Evolutionary conservation across 2,113 vertebrate species (phyloP).

Genomic region (Thamnaconus septentrionalis): DNA sequence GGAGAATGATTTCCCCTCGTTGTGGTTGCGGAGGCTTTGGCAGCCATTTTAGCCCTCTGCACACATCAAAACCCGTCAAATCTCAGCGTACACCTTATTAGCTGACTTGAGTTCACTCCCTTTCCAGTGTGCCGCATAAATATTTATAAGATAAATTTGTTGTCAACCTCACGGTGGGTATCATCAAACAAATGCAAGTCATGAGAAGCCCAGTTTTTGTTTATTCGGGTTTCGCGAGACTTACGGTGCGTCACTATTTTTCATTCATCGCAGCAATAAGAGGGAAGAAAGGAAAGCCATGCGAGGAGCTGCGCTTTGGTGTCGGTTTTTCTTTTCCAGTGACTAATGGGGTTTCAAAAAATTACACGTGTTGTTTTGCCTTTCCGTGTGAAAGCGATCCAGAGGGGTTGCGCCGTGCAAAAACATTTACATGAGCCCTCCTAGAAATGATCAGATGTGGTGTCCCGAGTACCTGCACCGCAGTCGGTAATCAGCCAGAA

Average conservation of each 20-base stretch:
- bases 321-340: no score
- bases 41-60: constrained; percentile 9
- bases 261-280: no score
- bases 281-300: no score
- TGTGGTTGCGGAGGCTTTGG: background rate
- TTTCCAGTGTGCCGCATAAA: constrained; percentile 37
- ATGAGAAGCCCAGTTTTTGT: constrained; percentile 24
- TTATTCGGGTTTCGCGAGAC: no score
- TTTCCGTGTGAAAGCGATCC: no score
- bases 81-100: constrained; percentile 25
- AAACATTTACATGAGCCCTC: constrained; percentile 13
- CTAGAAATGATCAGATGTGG: constrained; percentile 12
- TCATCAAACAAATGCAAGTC: constrained; percentile 43
- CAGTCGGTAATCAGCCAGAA: constrained; percentile 1
- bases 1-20: constrained; percentile 3
- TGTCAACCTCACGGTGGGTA: constrained; percentile 16
- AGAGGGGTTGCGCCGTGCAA: background rate
- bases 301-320: no score
- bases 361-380: no score
- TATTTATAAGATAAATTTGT: constrained; percentile 45
- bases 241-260: no score
- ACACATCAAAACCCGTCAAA: constrained; percentile 23
- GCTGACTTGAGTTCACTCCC: constrained; percentile 19
- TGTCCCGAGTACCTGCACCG: constrained; percentile 4
- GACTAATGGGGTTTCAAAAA: no score